Base-by-base conservation (phyloP, 2,113 vertebrate genomes). In the Phalacrocorax pelagicus region DNA sequence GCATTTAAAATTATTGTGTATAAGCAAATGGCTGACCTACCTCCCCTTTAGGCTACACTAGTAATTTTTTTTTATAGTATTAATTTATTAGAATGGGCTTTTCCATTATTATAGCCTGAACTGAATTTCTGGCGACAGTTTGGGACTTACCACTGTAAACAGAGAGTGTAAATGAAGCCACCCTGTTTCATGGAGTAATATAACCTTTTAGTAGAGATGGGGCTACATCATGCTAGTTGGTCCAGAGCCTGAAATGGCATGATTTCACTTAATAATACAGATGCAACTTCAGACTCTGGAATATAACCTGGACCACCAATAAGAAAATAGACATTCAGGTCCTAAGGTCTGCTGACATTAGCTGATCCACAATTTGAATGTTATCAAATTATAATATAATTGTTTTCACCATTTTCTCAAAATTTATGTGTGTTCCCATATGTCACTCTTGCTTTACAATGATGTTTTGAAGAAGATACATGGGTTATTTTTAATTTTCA, bases 151-250 rank as follows among this genome's bases (percentile, higher is more conserved):
- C 4, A 34, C 11, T 72, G 57, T 67, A 44, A 71, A n/a, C 2
- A 47, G 19, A 52, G 11, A 78, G 8, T 46, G 87, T 78, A 71
- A 89, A 55, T 22, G 11, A 84, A 89, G 19, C 6, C 23, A 72
- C 8, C 0, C 0, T 24, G 9, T 42, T 91, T 52, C 2, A 0
- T 14, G 4, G 17, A 7, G 4, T 55, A 72, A 62, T n/a, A 81
- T 29, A 58, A 3, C 11, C 36, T 66, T 58, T 70, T 3, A 30
- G 17, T 2, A 73, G 22, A 54, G 40, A 20, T 20, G 6, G 6
- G 19, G 5, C 5, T 27, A 86, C 80, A 40, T 40, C 21, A 32
- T 49, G 18, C 4, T 58, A 29, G 21, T 12, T 63, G 22, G 10
- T 65, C 20, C 15, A 54, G 51, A 58, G 4, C 1, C 47, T 1